Base-by-base conservation (phyloP, 2,888 invertebrate genomes). In the Lycophotia porphyrea region DNA sequence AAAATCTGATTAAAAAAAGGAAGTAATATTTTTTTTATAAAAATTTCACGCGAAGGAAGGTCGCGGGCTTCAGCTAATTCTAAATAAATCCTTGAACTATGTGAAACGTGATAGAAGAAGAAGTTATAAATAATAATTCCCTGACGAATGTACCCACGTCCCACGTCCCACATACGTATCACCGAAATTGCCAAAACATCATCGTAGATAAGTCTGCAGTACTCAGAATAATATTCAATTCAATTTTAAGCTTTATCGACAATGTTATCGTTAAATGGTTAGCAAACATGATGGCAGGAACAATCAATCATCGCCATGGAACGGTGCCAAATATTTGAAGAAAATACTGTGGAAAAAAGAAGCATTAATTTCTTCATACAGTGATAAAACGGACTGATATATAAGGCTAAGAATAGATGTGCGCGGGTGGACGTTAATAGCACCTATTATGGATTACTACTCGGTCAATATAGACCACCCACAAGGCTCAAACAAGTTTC, bases 381-480 rank as follows among this genome's bases (percentile, higher is more conserved):
- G 44, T 72, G 64, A 74, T 88, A 87, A 11, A 90, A 88, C 87
- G 73, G 78, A 66, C 73, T 82, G 82, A 87, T 87, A 80, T 85
- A 31, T 39, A 81, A 83, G 81, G 75, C 86, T 87, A 88, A 81
- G 81, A 87, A 90, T 87, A 80, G 82, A 80, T 66, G 76, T 74
- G 81, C 77, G 88, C 73, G 81, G 88, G 88, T 70, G 84, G 88
- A 87, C 83, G 86, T 85, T 89, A 88, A 89, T 86, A 85, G 83
- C 72, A 27, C 76, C 80, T 76, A 84, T 88, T 87, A 88, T 84
- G 85, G 78, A 80, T 82, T 75, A 82, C 85, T 61, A 65, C 64
- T 60, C 47, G 73, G 73, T 76, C 83, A 68, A 84, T 81, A 72
- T 61, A 58, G 83, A 80, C 87, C 87, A 84, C 87, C 78, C 87